Conservation (phyloP, 2,797 vertebrate genomes). For the Microctenopoma steveboyesi region DNA sequence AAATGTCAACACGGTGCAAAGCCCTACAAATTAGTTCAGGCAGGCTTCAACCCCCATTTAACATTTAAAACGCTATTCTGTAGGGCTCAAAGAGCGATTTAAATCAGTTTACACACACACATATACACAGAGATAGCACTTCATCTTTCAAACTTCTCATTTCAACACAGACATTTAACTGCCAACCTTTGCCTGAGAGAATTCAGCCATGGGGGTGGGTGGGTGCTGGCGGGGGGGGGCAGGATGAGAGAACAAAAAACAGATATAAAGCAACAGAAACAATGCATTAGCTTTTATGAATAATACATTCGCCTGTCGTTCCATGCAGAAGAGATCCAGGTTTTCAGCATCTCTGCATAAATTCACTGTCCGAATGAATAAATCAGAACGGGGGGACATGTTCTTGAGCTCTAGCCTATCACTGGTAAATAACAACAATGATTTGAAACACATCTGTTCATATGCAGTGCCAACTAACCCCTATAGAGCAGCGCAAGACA, state of each 20-base stretch:
- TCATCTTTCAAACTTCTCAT: conserved; percentile 87
- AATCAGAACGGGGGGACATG: conserved; percentile 72
- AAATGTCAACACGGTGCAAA: conserved; percentile 93
- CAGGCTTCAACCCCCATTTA: conserved; percentile 91
- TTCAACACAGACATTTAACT: conserved; percentile 85
- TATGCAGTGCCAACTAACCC: conserved; percentile 65
- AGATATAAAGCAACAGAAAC: conserved; percentile 86
- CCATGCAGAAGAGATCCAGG: conserved; percentile 68
- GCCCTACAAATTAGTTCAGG: conserved; percentile 92
- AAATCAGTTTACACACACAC: conserved; percentile 85
- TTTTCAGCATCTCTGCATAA: conserved; percentile 77
- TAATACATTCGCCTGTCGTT: conserved; percentile 81
- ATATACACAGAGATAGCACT: conserved; percentile 75
- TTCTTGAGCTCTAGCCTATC: conserved; percentile 68
- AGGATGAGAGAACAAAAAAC: conserved; percentile 63
- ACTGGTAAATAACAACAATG: conserved; percentile 76
- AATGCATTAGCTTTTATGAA: conserved; percentile 87
- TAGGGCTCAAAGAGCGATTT: conserved; percentile 87
- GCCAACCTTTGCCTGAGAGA: conserved; percentile 83
- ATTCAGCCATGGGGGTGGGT: conserved; percentile 52
- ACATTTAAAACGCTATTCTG: conserved; percentile 89
- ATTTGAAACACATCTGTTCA: conserved; percentile 75
- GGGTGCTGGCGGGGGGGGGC: background rate
- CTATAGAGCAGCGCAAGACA: conserved; percentile 72
- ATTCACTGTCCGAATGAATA: conserved; percentile 82